Base-by-base conservation (phyloP, 2,113 vertebrate species). In the Bos taurus region DNA sequence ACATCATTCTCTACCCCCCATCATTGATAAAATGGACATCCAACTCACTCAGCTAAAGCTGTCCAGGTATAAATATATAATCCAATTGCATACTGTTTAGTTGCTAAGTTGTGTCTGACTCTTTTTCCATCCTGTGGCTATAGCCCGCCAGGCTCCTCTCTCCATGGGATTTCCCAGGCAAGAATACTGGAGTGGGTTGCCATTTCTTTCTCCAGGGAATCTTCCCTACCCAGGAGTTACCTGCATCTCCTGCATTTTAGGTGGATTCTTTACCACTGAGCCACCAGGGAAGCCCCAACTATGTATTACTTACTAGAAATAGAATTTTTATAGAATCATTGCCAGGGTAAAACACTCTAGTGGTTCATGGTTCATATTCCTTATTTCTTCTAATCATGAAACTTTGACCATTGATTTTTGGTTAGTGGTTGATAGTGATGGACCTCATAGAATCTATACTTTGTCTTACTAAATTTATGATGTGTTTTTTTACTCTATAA, bases 41-140 rank as follows among this genome's bases (percentile, higher is more conserved):
- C 98, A 99, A 7, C 99, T 99, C 57, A 99, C 99, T 3, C 98
- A 99, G 84, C 98, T 99, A 89, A 99, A 99, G 60, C 98, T 99
- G 15, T 99, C 99, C 67, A 99, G 99, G 99, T 99, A 97, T 93
- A 94, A 54, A 64, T 52, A 43, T 50, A 4, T 56, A n/a, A 10
- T 86, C 15, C 28, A 67, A 8, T 43, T 82, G 3, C 56, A 2
- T 77, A 4, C 26, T 43, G 40, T 77, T 77, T 43, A 77, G 71
- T 43, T 0, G 1, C 71, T 77, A 26, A 77, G 23, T 26, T 26
- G 21, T 77, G 23, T 77, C 23, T 1, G 23, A 25, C 23, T 77
- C 71, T 43, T 77, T 43, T 40, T 77, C 11, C 12, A 43, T 13
- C 23, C 40, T 2, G 1, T 77, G 71, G 23, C 71, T 77, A 15